Conservation (phyloP, 2,888 invertebrate genomes). For the Macrostomum cliftonense region DNA sequence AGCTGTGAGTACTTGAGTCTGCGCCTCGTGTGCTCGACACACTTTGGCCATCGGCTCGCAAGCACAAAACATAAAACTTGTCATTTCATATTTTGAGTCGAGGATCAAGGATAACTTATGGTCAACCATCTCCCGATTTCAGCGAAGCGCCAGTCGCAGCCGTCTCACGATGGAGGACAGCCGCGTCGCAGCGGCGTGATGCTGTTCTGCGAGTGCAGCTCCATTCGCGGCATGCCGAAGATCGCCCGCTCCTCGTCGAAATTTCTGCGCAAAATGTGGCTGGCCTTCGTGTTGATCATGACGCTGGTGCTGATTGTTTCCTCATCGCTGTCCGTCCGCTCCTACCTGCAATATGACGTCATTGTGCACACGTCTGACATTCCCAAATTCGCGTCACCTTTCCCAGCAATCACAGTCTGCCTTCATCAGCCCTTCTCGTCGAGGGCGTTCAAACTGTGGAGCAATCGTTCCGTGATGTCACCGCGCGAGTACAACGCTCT, state of each 20-base stretch:
- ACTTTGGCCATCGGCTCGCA: too few species aligned
- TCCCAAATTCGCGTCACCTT: neutral
- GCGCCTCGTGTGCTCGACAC: too few species aligned
- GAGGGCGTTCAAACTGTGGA: conserved; percentile 5
- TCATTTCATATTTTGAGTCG: too few species aligned
- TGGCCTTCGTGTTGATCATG: conserved; percentile 6
- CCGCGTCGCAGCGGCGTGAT: too few species aligned
- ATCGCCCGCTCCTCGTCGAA: neutral
- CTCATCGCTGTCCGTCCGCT: conserved; percentile 3
- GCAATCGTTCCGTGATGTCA: conserved; percentile 4
- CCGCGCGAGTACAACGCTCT: conserved; percentile 5
- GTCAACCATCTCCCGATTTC: too few species aligned
- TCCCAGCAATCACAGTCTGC: conserved; percentile 6
- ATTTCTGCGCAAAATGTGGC: conserved; percentile 4
- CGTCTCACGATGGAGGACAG: too few species aligned
- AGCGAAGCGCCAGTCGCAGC: too few species aligned
- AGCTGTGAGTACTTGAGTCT: too few species aligned
- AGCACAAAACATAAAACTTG: too few species aligned
- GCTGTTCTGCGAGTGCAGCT: conserved; percentile 5
- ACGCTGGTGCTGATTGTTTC: conserved; percentile 3
- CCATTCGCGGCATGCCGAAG: conserved; percentile 7
- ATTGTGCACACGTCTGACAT: conserved; percentile 3
- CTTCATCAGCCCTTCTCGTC: conserved; percentile 7
- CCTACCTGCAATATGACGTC: conserved; percentile 7
- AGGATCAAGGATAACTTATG: too few species aligned